phyloP scores from a whole-genome alignment of 2,888 invertebrate species.

The Scrobipalpa costella region DNA sequence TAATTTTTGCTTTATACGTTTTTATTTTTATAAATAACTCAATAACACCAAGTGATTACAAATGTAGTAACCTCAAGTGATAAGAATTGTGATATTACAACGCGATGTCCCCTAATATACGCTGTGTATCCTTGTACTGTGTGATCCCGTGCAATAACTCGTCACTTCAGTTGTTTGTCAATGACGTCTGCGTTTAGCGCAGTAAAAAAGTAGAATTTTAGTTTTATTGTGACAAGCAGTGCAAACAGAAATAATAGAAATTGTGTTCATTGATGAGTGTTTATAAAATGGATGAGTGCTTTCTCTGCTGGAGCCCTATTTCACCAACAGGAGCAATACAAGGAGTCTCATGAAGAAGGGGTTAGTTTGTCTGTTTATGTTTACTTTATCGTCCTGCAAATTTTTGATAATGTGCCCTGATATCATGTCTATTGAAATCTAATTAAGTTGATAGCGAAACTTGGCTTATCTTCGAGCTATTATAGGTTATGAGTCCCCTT shows the following conservation, averaged over 20 bases:
- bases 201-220: conserved; percentile 79
- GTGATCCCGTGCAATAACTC: conserved; percentile 77
- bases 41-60: conserved; percentile 69
- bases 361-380: conserved; percentile 78
- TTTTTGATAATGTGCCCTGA: conserved; percentile 43
- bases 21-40: conserved; percentile 77
- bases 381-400: conserved; percentile 51
- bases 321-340: conserved; percentile 72
- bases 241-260: conserved; percentile 71
- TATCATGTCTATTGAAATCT: conserved; percentile 47
- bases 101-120: conserved; percentile 68
- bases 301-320: conserved; percentile 71
- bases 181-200: conserved; percentile 81
- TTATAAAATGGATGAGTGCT: conserved; percentile 78
- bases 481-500: conserved; percentile 61
- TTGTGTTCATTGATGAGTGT: conserved; percentile 74
- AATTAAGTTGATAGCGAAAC: conserved; percentile 48
- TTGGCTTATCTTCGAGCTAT: conserved; percentile 41
- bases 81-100: conserved; percentile 75
- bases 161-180: conserved; percentile 80
- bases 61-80: conserved; percentile 73
- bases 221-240: conserved; percentile 79
- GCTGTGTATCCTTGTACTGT: conserved; percentile 74
- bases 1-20: conserved; percentile 78
- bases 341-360: conserved; percentile 81